Conservation (phyloP, 2,888 invertebrate species). For the Hartigia nigra region DNA sequence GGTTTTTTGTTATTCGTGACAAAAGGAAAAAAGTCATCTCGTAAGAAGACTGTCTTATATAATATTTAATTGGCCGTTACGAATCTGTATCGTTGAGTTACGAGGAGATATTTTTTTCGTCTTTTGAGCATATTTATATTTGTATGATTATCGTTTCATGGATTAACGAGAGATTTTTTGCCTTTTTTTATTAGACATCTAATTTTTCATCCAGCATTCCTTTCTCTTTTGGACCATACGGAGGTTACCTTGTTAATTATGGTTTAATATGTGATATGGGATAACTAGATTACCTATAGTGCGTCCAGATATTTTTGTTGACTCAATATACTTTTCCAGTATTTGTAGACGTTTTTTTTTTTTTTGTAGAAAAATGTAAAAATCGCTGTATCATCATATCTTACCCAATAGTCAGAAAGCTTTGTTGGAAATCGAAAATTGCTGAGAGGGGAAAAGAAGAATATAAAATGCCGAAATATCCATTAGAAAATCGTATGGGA, state of each 20-base stretch:
- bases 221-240: not conserved
- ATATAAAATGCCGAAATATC: not conserved
- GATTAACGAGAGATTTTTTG: not conserved
- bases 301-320: not conserved
- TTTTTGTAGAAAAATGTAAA: not conserved
- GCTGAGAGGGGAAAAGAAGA: conserved; percentile 7
- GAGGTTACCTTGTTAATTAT: not conserved
- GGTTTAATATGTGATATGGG: not conserved
- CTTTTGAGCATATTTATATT: not conserved
- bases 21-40: not conserved
- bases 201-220: not conserved
- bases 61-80: not conserved
- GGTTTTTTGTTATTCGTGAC: not conserved
- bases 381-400: not conserved
- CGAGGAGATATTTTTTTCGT: not conserved
- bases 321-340: not conserved
- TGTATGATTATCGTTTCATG: not conserved
- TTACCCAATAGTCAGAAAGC: not conserved
- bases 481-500: conserved; percentile 26
- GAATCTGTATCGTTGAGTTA: not conserved
- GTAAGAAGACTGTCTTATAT: not conserved
- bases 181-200: not conserved
- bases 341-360: not conserved
- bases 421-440: conserved; percentile 1
- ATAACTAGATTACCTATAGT: not conserved